Evolutionary conservation across 2,797 vertebrate genomes (phyloP), one percentile per base, ranked within the genome.

Genomic region (Lacerta agilis): DNA sequence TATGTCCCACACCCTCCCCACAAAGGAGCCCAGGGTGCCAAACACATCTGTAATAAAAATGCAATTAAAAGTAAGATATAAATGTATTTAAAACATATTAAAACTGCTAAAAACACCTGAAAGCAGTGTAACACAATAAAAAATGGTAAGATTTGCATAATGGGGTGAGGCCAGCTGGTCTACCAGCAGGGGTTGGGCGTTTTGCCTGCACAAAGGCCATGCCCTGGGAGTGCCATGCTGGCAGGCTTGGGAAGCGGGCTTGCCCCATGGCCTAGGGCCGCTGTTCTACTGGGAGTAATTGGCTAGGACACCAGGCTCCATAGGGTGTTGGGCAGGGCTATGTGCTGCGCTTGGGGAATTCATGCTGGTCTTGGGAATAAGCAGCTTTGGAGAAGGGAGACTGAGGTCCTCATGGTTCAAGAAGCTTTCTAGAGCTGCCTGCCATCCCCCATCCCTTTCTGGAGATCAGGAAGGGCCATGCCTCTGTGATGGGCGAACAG

Each of bases 211-310:
- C 20, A 3, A 43, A 83, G 86, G 89, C 75, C 77, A 38, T 79
- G 81, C 88, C 80, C 88, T 79, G 80, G 75, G 88, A 66, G 83
- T 69, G 83, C 84, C 88, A 86, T 33, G 25, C 61, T 73, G 78
- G 71, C 83, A 89, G 61, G 41, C 25, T 81, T 79, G 75, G 67
- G 87, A 88, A 85, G 69, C 36, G 36, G 77, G 69, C 77, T 85
- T 85, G 79, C 78, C 83, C 78, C 61, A 2, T 76, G 79, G 78
- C 88, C 79, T 86, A 67, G 71, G 83, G 88, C 83, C 43, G 67
- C 83, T 55, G 17, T 89, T 89, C 55, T 58, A 55, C 83, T 76
- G 83, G 64, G 25, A 80, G 36, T 49, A 73, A n/a, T 81, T 86
- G 79, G 78, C 78, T 66, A 81, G 78, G 58, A 82, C 83, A 81